Conservation (phyloP, 2,797 vertebrate species). For the Prionace glauca region DNA sequence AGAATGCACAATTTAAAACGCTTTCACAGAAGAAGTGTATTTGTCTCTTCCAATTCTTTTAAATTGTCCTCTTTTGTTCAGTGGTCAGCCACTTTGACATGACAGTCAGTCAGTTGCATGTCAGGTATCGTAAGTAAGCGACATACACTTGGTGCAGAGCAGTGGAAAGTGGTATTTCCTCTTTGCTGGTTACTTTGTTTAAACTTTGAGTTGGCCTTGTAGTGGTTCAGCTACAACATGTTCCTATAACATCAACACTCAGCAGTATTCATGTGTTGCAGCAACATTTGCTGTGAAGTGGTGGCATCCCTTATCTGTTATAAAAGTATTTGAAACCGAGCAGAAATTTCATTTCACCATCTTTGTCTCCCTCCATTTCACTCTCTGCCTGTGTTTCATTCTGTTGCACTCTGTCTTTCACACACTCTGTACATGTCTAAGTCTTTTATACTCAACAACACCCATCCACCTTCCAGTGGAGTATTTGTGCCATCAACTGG, state of each 20-base stretch:
- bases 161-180: neutral
- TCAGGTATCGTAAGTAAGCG: neutral
- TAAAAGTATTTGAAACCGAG: neutral
- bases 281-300: neutral
- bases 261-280: neutral
- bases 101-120: no score
- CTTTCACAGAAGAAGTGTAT: neutral
- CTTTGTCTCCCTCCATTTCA: neutral
- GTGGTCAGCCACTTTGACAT: neutral
- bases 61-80: neutral
- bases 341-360: neutral
- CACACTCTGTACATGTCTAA: neutral
- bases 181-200: neutral
- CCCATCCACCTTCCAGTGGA: neutral
- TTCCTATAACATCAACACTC: neutral
- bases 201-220: neutral
- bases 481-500: neutral
- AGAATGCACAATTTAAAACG: neutral
- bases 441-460: neutral
- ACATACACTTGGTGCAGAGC: neutral
- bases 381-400: neutral
- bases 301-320: neutral
- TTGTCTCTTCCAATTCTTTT: neutral
- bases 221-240: neutral
- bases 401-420: neutral